Evolutionary conservation across 2,888 invertebrate genomes (phyloP), one percentile per base, ranked within the genome.

Genomic region (Polyploca ridens): DNA sequence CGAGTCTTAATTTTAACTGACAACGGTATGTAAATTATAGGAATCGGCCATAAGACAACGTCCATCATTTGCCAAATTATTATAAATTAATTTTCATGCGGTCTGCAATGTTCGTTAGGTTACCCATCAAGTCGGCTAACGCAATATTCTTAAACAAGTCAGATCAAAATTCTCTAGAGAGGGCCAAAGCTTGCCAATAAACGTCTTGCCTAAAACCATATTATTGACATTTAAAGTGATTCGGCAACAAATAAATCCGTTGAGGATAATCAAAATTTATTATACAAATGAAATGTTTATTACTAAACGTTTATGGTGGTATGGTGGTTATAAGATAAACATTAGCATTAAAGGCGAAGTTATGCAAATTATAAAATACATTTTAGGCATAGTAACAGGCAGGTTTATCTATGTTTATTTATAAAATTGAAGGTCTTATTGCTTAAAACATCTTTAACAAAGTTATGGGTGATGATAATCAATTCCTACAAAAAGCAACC

Each of bases 181-280:
- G 16, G 54, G 7, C 10, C 1, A 54, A 54, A 19, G 8, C 16
- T 10, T 3, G 54, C 10, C 19, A 54, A 54, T 54, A 54, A 54
- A 54, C 7, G 54, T 54, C 54, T 16, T 16, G 16, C n/a, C 49
- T 16, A 16, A 49, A 16, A 54, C 54, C 4, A 54, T 19, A 19
- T n/a, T 19, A 54, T 10, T 19, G 54, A 54, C 54, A 54, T n/a
- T 19, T 46, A 2, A 49, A 49, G 49, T 49, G 49, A 49, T 16
- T 16, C n/a, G 49, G 8, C n/a, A 54, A 54, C 19, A 19, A 54
- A 54, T 54, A 54, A 54, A 54, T 54, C 54, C 8, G 54, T 54
- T 7, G 10, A 7, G 54, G 16, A 54, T 54, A 19, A n/a, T 19
- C 8, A 19, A n/a, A 54, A 54, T 54, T 54, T 19, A 54, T 19